Evolutionary conservation across 1,140 invertebrate species (phyloP), one percentile per base, ranked within the genome.

Genomic region (Drosophila albomicans): DNA sequence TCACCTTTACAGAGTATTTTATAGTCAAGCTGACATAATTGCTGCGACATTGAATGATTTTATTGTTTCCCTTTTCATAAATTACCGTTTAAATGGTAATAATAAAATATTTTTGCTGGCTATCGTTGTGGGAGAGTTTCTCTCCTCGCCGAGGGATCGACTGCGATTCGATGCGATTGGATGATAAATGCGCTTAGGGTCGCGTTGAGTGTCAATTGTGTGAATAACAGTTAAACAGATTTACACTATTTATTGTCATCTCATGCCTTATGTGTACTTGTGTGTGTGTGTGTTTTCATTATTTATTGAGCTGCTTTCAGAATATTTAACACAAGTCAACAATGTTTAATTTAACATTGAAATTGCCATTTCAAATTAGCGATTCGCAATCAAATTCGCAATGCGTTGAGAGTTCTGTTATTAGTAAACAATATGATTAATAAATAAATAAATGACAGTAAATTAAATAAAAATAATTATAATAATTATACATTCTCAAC

Each of bases 121-220:
- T 75, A 80, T 78, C 38, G 4, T 25, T 51, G 16, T 4, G 46
- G 4, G 43, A 30, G 46, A 30, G 28, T 51, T 10, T 1, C 20
- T 59, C 16, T 45, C 58, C 56, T 38, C 8, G 25, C n/a, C 15
- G 10, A 8, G 51, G 30, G 32, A 54, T 30, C n/a, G 20, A 10
- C 7, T 20, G 59, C 32, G 51, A 30, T 68, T 68, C 13, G n/a
- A 38, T 61, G 67, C 61, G 58, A 84, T 79, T 70, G 64, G 70
- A 82, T 88, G 79, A 86, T 87, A 74, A 86, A 86, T 86, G 76
- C 54, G 79, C 75, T 76, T 64, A 73, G 79, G 81, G 82, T 87
- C 82, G 67, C 79, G 75, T 56, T 84, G 79, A 75, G 79, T 86
- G 82, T 87, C 82, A 86, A 87, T 86, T 86, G 82, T 85, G 75